phyloP scores from a whole-genome alignment of 2,797 vertebrate genomes.

The Picus viridis region DNA sequence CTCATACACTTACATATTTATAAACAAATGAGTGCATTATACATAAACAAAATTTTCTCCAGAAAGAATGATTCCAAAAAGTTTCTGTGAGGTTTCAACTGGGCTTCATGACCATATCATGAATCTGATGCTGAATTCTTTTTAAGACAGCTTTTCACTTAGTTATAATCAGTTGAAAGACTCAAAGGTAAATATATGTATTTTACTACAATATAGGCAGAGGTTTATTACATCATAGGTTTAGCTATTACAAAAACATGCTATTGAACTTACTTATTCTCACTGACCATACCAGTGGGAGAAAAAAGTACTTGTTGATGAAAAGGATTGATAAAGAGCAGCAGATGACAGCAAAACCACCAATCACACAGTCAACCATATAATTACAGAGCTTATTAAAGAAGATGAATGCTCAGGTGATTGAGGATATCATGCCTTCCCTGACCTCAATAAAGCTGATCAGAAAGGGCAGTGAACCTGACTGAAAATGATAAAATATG shows the following conservation, averaged over 20 bases:
- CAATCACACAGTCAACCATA: not conserved
- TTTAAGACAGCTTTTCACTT: conserved; percentile 1
- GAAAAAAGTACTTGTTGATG: not conserved
- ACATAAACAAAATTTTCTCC: not conserved
- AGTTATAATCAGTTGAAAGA: conserved; percentile 3
- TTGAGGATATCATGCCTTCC: not conserved
- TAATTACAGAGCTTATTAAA: not conserved
- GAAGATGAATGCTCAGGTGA: not conserved
- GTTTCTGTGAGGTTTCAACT: not conserved
- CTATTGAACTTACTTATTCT: conserved; percentile 2
- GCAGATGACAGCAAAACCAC: not conserved
- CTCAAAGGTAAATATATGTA: conserved; percentile 2
- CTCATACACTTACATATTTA: not conserved
- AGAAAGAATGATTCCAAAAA: not conserved
- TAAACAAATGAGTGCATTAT: not conserved
- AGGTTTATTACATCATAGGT: not conserved
- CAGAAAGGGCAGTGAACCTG: not conserved
- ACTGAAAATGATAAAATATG: not conserved
- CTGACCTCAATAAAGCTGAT: not conserved
- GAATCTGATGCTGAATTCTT: not conserved
- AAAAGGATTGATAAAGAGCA: not conserved
- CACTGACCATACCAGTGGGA: not conserved
- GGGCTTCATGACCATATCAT: not conserved
- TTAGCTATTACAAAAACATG: conserved; percentile 3
- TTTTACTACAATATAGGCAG: not conserved